These are phyloP conservation scores for Diplogasteroides magnus DNA, from an alignment of 1,140 invertebrate species.

Conservation along the genomic window DNA sequence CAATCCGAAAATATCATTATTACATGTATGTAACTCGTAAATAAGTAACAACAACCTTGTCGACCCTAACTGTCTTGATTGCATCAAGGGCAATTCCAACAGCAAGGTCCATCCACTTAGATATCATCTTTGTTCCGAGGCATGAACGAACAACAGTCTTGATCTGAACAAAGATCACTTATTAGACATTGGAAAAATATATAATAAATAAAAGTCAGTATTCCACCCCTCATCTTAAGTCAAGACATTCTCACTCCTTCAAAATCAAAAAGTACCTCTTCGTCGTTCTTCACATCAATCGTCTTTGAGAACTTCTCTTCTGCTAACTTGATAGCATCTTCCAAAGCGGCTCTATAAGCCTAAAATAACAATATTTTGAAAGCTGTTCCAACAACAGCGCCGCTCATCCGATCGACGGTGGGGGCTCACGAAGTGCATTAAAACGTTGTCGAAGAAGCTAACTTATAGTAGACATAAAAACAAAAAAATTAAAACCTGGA, in stretches of 20 bases:
- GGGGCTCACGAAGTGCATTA: too few relatives aligned
- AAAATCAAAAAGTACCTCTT: constrained; percentile 60
- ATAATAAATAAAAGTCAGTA: too few relatives aligned
- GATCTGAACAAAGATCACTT: constrained; percentile 55
- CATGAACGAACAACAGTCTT: constrained; percentile 83
- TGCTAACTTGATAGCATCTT: constrained; percentile 79
- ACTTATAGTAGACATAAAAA: constrained; percentile 4
- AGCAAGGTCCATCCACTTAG: constrained; percentile 85
- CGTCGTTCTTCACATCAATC: constrained; percentile 75
- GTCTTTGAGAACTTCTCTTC: constrained; percentile 75
- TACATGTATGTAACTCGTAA: neutral
- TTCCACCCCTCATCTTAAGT: too few relatives aligned
- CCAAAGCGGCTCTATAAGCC: constrained; percentile 85
- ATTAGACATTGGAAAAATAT: too few relatives aligned
- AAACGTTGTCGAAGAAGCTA: too few relatives aligned
- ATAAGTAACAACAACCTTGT: constrained; percentile 3
- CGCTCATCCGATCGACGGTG: too few relatives aligned
- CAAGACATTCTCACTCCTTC: neutral
- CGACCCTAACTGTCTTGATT: constrained; percentile 67
- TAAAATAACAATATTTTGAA: constrained; percentile 11
- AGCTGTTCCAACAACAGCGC: neutral
- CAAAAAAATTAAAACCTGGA: constrained; percentile 61
- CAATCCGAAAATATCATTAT: too few relatives aligned
- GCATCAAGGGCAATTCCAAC: constrained; percentile 91
- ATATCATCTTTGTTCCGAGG: constrained; percentile 93